These are phyloP conservation scores for Saxidomus purpurata DNA, from an alignment of 1,140 invertebrate species.

Conservation along the genomic window DNA sequence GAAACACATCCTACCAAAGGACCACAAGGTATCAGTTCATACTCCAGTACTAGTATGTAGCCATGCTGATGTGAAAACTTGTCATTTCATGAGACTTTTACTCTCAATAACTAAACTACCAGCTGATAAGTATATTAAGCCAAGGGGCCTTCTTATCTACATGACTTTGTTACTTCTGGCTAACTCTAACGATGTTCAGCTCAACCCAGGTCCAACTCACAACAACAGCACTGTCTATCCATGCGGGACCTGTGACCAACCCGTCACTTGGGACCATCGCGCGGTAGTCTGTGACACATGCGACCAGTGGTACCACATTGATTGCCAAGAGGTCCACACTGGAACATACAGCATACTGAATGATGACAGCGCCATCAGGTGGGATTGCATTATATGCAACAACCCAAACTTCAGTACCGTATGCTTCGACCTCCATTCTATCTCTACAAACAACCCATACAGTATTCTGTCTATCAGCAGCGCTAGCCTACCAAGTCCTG, in stretches of 20 bases:
- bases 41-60: too few species aligned
- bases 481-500: constrained; percentile 21
- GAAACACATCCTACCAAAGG: too few species aligned
- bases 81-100: too few species aligned
- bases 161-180: too few species aligned
- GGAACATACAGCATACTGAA: constrained; percentile 57
- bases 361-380: constrained; percentile 32
- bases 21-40: too few species aligned
- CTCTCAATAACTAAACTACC: too few species aligned
- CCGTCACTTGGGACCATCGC: constrained; percentile 68
- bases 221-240: constrained; percentile 56
- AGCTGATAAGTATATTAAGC: too few species aligned
- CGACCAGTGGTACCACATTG: constrained; percentile 66
- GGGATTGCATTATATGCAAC: constrained; percentile 68
- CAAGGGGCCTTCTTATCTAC: too few species aligned
- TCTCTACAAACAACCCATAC: constrained; percentile 18
- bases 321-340: constrained; percentile 66
- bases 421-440: constrained; percentile 33
- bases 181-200: not conserved
- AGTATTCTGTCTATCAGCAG: constrained; percentile 24
- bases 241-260: constrained; percentile 63
- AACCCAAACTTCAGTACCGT: constrained; percentile 60
- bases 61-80: too few species aligned
- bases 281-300: constrained; percentile 68
- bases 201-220: constrained; percentile 55